phyloP scores from a whole-genome alignment of 2,888 invertebrate species.

The Phasia obesa region DNA sequence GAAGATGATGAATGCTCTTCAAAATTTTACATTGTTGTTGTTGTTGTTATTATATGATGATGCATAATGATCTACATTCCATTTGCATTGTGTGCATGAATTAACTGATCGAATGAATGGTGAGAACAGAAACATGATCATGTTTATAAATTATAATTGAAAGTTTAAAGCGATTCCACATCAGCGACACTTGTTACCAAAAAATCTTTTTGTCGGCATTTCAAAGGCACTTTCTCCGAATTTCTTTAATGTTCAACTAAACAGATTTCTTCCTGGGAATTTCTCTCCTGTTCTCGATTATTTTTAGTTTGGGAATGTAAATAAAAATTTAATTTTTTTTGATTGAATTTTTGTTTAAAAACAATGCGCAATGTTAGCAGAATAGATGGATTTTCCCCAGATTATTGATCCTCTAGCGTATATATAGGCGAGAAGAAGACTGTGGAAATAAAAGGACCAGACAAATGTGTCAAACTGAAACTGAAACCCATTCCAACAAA shows the following conservation, averaged over 20 bases:
- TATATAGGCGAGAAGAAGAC: too few species aligned
- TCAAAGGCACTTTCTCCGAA: constrained; percentile 51
- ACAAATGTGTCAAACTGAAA: too few species aligned
- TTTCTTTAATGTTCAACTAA: constrained; percentile 57
- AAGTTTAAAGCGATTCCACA: constrained; percentile 28
- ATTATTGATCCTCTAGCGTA: too few species aligned
- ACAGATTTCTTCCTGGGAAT: constrained; percentile 62
- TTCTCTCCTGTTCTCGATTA: constrained; percentile 11
- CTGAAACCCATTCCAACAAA: too few species aligned
- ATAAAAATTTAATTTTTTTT: not conserved
- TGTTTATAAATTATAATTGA: constrained; percentile 51
- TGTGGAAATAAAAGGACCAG: too few species aligned
- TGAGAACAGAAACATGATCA: constrained; percentile 44
- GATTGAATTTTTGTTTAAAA: too few species aligned
- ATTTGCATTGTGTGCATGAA: constrained; percentile 28
- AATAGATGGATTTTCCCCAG: too few species aligned
- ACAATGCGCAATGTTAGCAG: too few species aligned
- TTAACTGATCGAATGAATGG: constrained; percentile 30
- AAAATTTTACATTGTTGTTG: constrained; percentile 39
- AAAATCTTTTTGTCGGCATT: constrained; percentile 55
- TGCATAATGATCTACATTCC: constrained; percentile 39
- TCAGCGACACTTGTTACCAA: constrained; percentile 66
- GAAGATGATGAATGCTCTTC: constrained; percentile 68
- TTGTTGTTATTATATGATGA: constrained; percentile 29
- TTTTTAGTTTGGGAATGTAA: not conserved